Conservation (phyloP, 2,888 invertebrate species). For the Cryptosula pallasiana region DNA sequence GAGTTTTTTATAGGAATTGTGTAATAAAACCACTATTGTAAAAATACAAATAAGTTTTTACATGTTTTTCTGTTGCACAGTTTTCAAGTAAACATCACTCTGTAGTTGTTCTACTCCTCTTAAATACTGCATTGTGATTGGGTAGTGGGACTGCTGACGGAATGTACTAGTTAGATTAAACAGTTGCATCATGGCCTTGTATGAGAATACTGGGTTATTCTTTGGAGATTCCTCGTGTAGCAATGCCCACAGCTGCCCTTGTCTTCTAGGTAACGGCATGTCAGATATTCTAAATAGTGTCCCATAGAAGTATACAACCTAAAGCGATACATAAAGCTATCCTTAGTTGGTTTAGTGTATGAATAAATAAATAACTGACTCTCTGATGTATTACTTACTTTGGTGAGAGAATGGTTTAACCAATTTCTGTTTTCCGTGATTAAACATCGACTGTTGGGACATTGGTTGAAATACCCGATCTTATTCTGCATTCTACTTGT, state of each 20-base stretch:
- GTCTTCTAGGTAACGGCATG: conserved; percentile 65
- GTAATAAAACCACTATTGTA: too few relatives aligned
- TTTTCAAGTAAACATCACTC: conserved; percentile 51
- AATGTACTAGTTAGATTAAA: conserved; percentile 78
- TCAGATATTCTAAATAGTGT: conserved; percentile 63
- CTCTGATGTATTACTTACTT: neutral
- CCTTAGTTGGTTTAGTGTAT: neutral
- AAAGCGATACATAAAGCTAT: conserved; percentile 12
- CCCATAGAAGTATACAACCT: conserved; percentile 73
- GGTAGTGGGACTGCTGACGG: conserved; percentile 68
- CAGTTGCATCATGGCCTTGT: conserved; percentile 61
- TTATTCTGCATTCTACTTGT: neutral
- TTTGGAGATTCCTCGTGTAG: conserved; percentile 83
- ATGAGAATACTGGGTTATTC: conserved; percentile 67
- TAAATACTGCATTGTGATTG: conserved; percentile 60
- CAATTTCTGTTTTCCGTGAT: conserved; percentile 22
- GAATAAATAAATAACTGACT: too few relatives aligned
- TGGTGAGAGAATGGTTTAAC: conserved; percentile 11
- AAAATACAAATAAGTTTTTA: too few relatives aligned
- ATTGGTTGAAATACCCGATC: neutral
- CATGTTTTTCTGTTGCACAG: conserved; percentile 49
- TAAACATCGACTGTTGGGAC: conserved; percentile 17
- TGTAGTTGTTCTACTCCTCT: neutral
- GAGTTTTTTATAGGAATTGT: too few relatives aligned
- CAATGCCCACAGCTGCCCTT: conserved; percentile 65